A percentile compares a stretch with the other conserved stretches of the same genome.
These are phyloP conservation scores for Drosophila prostipennis DNA, from an alignment of 2,888 invertebrate species.

Conservation along the genomic window DNA sequence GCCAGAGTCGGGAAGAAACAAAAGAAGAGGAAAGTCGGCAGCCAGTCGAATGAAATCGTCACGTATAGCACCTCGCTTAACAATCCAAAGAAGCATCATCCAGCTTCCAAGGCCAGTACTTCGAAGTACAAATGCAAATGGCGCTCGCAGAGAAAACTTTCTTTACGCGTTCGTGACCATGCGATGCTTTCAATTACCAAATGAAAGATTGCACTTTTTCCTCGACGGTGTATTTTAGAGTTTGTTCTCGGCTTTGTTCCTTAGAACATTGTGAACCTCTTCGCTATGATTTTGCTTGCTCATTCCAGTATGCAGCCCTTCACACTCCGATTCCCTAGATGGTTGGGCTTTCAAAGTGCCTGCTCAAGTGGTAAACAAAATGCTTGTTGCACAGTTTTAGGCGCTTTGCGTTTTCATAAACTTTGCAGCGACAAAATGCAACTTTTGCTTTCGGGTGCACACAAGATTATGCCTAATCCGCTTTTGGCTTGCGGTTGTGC, in stretches of 20 bases:
- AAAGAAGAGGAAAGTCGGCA: not conserved
- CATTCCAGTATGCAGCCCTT: too few species aligned
- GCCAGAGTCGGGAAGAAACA: not conserved
- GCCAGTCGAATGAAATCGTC: not conserved
- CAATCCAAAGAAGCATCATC: not conserved
- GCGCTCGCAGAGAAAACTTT: not conserved
- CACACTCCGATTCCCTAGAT: not conserved
- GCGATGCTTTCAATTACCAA: conserved; percentile 3
- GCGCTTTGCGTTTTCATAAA: conserved; percentile 1
- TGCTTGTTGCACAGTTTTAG: not conserved
- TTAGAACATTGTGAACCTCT: not conserved
- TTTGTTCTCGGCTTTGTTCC: not conserved
- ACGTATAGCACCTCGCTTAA: not conserved
- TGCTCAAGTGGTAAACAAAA: not conserved
- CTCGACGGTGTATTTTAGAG: not conserved
- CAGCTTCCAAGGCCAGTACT: not conserved
- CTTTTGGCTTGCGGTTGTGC: not conserved
- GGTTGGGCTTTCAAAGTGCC: not conserved
- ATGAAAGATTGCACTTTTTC: not conserved
- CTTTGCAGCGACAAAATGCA: not conserved
- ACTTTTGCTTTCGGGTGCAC: not conserved
- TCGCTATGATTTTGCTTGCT: not conserved
- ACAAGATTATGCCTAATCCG: not conserved
- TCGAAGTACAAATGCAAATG: not conserved
- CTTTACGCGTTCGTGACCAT: not conserved